A percentile compares a stretch with the other conserved stretches of the same genome.
Conservation (phyloP, 2,113 vertebrate genomes). For the Nibea albiflora region DNA sequence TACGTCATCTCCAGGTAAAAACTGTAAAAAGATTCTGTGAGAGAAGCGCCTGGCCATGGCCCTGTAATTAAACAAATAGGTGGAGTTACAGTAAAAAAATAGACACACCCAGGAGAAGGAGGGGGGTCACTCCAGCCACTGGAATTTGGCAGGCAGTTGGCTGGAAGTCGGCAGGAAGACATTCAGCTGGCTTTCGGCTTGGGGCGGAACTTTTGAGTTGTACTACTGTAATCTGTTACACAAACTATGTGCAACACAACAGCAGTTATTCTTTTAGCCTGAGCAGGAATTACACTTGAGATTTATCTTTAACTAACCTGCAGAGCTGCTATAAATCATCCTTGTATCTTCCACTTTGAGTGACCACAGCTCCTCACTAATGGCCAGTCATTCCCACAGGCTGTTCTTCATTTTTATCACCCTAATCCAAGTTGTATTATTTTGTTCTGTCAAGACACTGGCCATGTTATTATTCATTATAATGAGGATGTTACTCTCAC, state of each 20-base stretch:
- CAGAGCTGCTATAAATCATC: constrained; percentile 22
- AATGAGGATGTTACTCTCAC: constrained; percentile 34
- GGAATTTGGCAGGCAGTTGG: too few species aligned
- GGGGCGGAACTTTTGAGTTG: too few species aligned
- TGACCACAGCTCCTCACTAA: constrained; percentile 27
- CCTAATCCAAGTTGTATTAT: constrained; percentile 39
- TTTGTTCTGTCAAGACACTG: constrained; percentile 30
- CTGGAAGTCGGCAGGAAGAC: too few species aligned
- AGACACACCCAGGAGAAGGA: too few species aligned
- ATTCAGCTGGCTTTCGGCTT: too few species aligned
- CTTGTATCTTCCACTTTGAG: constrained; percentile 23
- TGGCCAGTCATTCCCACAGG: constrained; percentile 26
- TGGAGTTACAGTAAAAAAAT: too few species aligned
- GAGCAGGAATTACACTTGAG: not conserved
- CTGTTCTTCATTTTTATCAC: constrained; percentile 42
- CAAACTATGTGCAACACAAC: constrained; percentile 13
- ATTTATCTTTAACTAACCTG: constrained; percentile 12
- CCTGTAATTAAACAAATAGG: too few species aligned
- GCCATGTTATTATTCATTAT: constrained; percentile 36
- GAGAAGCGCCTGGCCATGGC: too few species aligned
- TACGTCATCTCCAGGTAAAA: too few species aligned
- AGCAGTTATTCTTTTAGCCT: constrained; percentile 8
- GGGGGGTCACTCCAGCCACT: too few species aligned
- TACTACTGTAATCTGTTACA: not conserved
- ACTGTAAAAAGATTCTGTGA: too few species aligned